These are phyloP conservation scores for Drosophila varians DNA, from an alignment of 1,140 invertebrate species.

Conservation along the genomic window DNA sequence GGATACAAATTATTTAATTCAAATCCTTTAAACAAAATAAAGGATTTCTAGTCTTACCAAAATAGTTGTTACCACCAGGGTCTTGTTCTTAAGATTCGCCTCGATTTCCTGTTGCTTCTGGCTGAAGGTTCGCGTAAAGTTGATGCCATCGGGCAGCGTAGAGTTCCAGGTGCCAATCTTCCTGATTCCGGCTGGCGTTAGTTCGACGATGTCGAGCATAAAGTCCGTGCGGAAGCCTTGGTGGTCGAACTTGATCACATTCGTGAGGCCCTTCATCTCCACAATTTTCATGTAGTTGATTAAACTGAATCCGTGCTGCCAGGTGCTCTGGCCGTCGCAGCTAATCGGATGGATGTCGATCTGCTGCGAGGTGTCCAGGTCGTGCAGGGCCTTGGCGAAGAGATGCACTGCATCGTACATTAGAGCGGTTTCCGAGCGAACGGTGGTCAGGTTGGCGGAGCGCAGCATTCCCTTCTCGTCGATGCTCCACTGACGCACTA, in stretches of 20 bases:
- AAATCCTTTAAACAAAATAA: background rate
- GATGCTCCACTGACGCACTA: slow-evolving; percentile 90
- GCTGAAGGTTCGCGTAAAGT: slow-evolving; percentile 94
- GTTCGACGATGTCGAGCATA: slow-evolving; percentile 94
- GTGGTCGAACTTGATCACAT: slow-evolving; percentile 97
- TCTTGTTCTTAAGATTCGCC: slow-evolving; percentile 95
- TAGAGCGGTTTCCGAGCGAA: slow-evolving; percentile 95
- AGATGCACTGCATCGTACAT: slow-evolving; percentile 98
- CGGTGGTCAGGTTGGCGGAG: slow-evolving; percentile 76
- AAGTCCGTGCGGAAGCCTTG: slow-evolving; percentile 96
- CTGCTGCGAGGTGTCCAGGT: slow-evolving; percentile 94
- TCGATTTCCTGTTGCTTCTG: slow-evolving; percentile 93
- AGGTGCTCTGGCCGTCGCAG: slow-evolving; percentile 95
- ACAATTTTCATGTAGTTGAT: slow-evolving; percentile 99
- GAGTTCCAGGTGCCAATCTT: slow-evolving; percentile 96
- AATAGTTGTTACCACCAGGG: slow-evolving; percentile 95
- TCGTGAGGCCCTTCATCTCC: slow-evolving; percentile 95
- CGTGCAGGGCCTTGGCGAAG: slow-evolving; percentile 96
- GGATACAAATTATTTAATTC: background rate
- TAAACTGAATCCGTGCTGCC: slow-evolving; percentile 96
- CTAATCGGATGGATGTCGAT: slow-evolving; percentile 94
- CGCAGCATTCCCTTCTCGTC: slow-evolving; percentile 75
- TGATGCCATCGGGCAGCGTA: slow-evolving; percentile 89
- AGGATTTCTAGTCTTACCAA: slow-evolving; percentile 86
- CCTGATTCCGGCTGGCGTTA: slow-evolving; percentile 91